Evolutionary conservation across 2,888 invertebrate genomes (phyloP).

Genomic region (Pseudococcus jackbeardsleyi): DNA sequence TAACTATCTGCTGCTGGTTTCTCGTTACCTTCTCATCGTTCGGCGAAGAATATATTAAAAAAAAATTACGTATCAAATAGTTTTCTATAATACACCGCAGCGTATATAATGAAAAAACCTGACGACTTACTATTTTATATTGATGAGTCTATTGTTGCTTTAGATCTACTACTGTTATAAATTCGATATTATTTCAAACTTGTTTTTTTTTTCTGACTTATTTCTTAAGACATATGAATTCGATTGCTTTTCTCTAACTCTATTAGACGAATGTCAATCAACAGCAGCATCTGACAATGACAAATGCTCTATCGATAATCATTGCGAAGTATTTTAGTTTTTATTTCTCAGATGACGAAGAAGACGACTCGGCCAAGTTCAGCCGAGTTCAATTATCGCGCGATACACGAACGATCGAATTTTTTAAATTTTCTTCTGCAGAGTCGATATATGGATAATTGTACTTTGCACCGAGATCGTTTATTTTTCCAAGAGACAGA

Average conservation of each 20-base stretch:
- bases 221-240: conserved; percentile 50
- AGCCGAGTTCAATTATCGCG: conserved; percentile 39
- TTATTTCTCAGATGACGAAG: conserved; percentile 9
- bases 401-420: not conserved
- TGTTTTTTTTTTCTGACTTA: conserved; percentile 23
- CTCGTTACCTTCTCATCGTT: conserved; percentile 19
- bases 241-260: conserved; percentile 54
- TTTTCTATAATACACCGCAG: conserved; percentile 53
- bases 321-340: conserved; percentile 35
- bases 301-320: conserved; percentile 53
- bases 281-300: conserved; percentile 43
- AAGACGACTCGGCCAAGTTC: not conserved
- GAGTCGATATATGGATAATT: not conserved
- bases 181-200: conserved; percentile 55
- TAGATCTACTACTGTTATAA: conserved; percentile 43
- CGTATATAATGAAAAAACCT: conserved; percentile 52
- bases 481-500: not conserved
- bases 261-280: conserved; percentile 55
- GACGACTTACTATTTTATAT: conserved; percentile 51
- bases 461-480: not conserved
- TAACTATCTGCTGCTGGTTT: conserved; percentile 24
- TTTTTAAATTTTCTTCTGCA: not conserved
- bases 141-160: conserved; percentile 55
- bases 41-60: conserved; percentile 43
- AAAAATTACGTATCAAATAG: conserved; percentile 51